Base-by-base conservation (phyloP, 1,140 invertebrate species). In the Sipha flava region DNA sequence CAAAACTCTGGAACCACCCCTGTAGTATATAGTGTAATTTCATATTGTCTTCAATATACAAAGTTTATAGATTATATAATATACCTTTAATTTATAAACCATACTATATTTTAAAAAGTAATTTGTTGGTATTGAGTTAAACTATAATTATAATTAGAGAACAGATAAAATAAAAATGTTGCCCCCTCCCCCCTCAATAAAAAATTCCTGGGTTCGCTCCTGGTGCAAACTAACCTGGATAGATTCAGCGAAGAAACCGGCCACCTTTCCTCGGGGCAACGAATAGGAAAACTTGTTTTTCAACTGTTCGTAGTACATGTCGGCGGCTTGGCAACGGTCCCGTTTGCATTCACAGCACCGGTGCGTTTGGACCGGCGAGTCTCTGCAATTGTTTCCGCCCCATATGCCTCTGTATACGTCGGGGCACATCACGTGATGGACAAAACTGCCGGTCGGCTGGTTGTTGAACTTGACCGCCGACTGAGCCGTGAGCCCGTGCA, bases 181-280 rank as follows among this genome's bases (percentile, higher is more conserved):
- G n/a, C n/a, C n/a, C n/a, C n/a, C n/a, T n/a, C n/a, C 37, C 37
- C 5, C 5, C 37, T 10, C 37, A 40, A 40, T 6, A 40, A 40
- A 40, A 40, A 40, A 40, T 40, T 6, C 37, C 37, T 10, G 37
- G 37, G 37, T 6, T 40, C 37, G 10, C 37, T 40, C 37, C 10
- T 6, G 37, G 37, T 40, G 37, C 37, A 4, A 40, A 40, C 26
- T 2, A 26, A 82, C 95, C 87, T 98, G 96, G 83, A 98, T 98
- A 5, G 94, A 94, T 86, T 99, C 97, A 0, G 93, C 94, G 85
- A 98, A 93, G 84, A 98, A 92, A 18, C 90, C 97, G 3, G 95
- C 97, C 31, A 96, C 87, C 83, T 88, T 89, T 12, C 90, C 90
- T 79, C 88, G 88, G 0, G 95, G 92, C 64, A 95, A 84, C 18